A percentile compares a stretch with the other conserved stretches of the same genome.
phyloP scores from a whole-genome alignment of 2,888 invertebrate genomes.

The Eupithecia centaureata region DNA sequence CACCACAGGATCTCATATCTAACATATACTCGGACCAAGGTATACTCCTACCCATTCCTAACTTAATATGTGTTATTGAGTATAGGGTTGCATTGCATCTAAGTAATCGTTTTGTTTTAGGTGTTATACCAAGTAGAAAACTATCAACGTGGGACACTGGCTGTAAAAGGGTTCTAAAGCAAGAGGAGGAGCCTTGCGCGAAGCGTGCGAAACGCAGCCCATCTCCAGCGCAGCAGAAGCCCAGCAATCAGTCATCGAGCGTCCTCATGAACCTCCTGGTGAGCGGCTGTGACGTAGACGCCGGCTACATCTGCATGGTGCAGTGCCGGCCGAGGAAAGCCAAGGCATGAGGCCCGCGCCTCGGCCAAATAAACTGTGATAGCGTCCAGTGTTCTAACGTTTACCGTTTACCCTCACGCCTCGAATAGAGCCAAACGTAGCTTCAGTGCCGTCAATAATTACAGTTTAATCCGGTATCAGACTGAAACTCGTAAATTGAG shows the following conservation, averaged over 20 bases:
- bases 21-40: conserved; percentile 79
- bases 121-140: conserved; percentile 72
- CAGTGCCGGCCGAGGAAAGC: conserved; percentile 85
- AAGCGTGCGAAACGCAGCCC: conserved; percentile 75
- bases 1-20: conserved; percentile 78
- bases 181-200: conserved; percentile 72
- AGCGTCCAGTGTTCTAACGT: conserved; percentile 76
- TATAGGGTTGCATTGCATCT: neutral
- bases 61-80: neutral
- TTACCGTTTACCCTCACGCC: conserved; percentile 48
- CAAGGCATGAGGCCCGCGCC: conserved; percentile 68
- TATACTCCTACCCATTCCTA: conserved; percentile 44
- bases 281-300: conserved; percentile 97
- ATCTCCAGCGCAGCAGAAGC: conserved; percentile 59
- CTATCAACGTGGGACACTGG: conserved; percentile 72
- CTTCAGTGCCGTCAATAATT: conserved; percentile 71
- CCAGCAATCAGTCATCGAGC: conserved; percentile 86
- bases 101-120: conserved; percentile 51
- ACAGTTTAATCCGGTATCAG: conserved; percentile 63
- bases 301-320: conserved; percentile 94
- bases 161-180: conserved; percentile 71
- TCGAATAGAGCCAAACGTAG: conserved; percentile 57
- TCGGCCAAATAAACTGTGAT: conserved; percentile 74
- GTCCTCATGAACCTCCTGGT: conserved; percentile 97
- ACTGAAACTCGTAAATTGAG: conserved; percentile 49